A percentile compares a stretch with the other conserved stretches of the same genome.
Conservation (phyloP, 1,140 invertebrate species). For the Pantala flavescens region DNA sequence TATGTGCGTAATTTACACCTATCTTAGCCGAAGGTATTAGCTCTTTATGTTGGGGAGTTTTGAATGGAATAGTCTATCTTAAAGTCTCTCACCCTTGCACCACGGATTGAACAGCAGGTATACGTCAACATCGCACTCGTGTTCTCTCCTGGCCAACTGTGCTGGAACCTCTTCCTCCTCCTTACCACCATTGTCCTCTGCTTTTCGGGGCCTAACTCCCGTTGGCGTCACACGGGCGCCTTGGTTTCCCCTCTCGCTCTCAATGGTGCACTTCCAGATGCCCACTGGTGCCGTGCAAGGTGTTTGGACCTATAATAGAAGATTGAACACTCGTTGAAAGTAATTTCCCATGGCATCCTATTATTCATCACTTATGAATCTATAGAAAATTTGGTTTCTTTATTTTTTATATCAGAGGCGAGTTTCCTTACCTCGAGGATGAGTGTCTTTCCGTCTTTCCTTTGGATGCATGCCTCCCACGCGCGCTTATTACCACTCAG, state of each 20-base stretch:
- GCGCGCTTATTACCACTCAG: conserved; percentile 21
- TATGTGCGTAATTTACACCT: no score
- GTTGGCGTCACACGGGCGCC: not conserved
- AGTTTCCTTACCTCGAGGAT: conserved; percentile 37
- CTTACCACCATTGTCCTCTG: not conserved
- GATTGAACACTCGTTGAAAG: not conserved
- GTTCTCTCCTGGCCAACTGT: conserved; percentile 20
- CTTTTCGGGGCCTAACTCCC: not conserved
- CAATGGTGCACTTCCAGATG: conserved; percentile 48
- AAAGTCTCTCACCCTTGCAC: conserved; percentile 59
- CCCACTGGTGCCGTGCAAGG: conserved; percentile 48
- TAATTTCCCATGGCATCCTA: not conserved
- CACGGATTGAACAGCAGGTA: conserved; percentile 79
- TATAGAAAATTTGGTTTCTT: no score
- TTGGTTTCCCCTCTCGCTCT: conserved; percentile 39
- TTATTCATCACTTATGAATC: no score
- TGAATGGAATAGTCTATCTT: no score
- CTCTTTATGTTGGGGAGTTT: no score
- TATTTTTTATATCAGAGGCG: no score
- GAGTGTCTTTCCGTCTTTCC: conserved; percentile 39
- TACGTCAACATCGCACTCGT: conserved; percentile 46
- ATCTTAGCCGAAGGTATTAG: no score
- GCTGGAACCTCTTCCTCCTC: not conserved
- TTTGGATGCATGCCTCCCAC: conserved; percentile 42
- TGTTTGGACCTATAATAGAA: conserved; percentile 38